Percentiles rank a stretch among this genome's conserved stretches.
phyloP scores from a whole-genome alignment of 1,140 invertebrate species.

The Drosophila virilis region DNA sequence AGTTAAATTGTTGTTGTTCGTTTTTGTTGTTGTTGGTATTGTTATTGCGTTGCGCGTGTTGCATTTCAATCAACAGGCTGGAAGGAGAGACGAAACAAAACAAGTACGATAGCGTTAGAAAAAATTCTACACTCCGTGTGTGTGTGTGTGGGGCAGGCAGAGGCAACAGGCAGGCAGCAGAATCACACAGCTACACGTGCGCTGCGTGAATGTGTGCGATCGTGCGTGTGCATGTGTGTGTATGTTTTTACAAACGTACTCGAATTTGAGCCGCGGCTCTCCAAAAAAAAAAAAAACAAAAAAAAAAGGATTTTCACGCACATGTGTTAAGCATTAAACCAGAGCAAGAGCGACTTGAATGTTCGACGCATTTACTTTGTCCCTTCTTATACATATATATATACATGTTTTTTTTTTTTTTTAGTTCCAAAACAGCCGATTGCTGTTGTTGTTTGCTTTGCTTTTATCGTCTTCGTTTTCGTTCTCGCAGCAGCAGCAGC shows the following conservation, averaged over 20 bases:
- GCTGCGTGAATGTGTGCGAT: constrained; percentile 1
- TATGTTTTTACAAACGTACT: constrained; percentile 19
- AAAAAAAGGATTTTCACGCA: constrained; percentile 67
- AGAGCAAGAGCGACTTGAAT: constrained; percentile 22
- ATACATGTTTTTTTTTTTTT: constrained; percentile 7
- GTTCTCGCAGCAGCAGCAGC: constrained; percentile 28
- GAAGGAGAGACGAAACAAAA: constrained; percentile 27
- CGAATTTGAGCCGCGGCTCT: constrained; percentile 28
- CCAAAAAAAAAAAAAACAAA: constrained; percentile 13
- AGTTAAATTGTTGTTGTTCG: constrained; percentile 38
- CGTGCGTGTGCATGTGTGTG: constrained; percentile 17
- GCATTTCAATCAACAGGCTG: constrained; percentile 62
- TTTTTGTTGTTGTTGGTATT: constrained; percentile 34
- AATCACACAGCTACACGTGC: constrained; percentile 60
- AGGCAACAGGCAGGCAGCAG: neutral
- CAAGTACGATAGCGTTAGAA: constrained; percentile 36
- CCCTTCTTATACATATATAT: constrained; percentile 26
- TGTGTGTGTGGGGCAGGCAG: constrained; percentile 6
- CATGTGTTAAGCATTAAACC: constrained; percentile 53
- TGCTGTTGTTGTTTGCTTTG: constrained; percentile 70
- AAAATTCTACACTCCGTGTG: constrained; percentile 22
- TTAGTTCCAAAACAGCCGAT: constrained; percentile 55
- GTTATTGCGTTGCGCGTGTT: constrained; percentile 58
- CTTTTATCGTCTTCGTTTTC: constrained; percentile 74
- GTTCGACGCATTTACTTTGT: constrained; percentile 39